Evolutionary conservation across 2,113 vertebrate species (phyloP).

Genomic region (Psettodes erumei): DNA sequence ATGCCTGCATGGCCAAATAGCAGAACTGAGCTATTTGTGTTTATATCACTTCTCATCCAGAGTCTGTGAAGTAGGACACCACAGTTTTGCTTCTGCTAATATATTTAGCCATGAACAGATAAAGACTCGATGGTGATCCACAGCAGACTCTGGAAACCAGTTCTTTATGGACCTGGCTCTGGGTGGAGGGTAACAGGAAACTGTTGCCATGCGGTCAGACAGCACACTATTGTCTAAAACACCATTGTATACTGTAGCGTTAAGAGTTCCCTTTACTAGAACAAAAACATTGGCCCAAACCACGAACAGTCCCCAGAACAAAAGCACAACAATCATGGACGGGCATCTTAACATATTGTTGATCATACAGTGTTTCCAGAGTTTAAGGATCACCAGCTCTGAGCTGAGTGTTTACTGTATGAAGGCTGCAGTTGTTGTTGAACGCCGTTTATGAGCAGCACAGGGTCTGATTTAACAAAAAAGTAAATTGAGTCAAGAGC

Average conservation of each 20-base stretch:
- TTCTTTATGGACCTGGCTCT: not conserved
- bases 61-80: not conserved
- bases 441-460: slow-evolving; percentile 47
- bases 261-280: not conserved
- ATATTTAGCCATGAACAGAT: not conserved
- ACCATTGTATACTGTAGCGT: not conserved
- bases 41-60: not conserved
- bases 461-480: slow-evolving; percentile 26
- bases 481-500: slow-evolving; percentile 9
- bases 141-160: no score
- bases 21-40: no score
- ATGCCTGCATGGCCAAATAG: no score
- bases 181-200: not conserved
- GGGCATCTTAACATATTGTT: not conserved
- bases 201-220: not conserved
- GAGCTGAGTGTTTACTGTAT: not conserved
- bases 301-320: not conserved
- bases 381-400: not conserved
- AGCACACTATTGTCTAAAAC: not conserved
- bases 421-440: not conserved
- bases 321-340: not conserved
- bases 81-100: not conserved
- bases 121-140: not conserved
- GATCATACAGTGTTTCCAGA: not conserved
- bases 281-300: not conserved